These are phyloP conservation scores for Chrysina gloriosa DNA, from an alignment of 2,888 invertebrate species.

Conservation along the genomic window DNA sequence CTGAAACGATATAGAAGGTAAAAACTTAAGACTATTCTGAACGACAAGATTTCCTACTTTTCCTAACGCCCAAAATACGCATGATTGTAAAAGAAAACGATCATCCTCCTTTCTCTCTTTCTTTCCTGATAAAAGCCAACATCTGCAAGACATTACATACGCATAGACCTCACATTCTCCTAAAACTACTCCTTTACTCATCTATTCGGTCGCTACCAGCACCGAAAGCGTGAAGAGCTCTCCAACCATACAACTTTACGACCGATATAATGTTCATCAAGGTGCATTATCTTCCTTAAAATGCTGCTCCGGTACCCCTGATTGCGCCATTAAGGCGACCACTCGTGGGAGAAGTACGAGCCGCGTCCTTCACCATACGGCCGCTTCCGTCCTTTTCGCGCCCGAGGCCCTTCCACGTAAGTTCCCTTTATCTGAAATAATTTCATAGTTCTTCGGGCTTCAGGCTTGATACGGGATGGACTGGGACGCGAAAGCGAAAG, in stretches of 20 bases:
- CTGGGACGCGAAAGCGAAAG: neutral
- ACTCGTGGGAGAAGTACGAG: conserved; percentile 19
- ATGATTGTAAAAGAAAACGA: conserved; percentile 1
- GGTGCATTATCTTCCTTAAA: conserved; percentile 26
- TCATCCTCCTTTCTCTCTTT: neutral
- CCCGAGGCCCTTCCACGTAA: neutral
- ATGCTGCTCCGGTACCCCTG: conserved; percentile 1
- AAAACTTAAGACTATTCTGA: neutral
- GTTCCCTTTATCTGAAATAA: conserved; percentile 33
- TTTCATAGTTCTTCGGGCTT: conserved; percentile 22
- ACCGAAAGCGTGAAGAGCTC: neutral
- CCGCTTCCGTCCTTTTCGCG: neutral
- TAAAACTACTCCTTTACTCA: conserved; percentile 3
- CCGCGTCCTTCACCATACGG: conserved; percentile 2
- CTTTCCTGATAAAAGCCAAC: neutral
- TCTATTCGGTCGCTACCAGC: neutral
- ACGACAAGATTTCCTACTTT: neutral
- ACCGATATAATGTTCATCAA: conserved; percentile 37
- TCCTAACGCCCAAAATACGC: neutral
- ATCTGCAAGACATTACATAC: neutral
- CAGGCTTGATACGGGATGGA: conserved; percentile 6
- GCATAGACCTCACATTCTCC: neutral
- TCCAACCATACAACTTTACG: conserved; percentile 24
- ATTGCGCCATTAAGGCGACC: conserved; percentile 14
- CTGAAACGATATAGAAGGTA: no score